Evolutionary conservation across 2,797 vertebrate species (phyloP).

Genomic region (Trachurus trachurus): DNA sequence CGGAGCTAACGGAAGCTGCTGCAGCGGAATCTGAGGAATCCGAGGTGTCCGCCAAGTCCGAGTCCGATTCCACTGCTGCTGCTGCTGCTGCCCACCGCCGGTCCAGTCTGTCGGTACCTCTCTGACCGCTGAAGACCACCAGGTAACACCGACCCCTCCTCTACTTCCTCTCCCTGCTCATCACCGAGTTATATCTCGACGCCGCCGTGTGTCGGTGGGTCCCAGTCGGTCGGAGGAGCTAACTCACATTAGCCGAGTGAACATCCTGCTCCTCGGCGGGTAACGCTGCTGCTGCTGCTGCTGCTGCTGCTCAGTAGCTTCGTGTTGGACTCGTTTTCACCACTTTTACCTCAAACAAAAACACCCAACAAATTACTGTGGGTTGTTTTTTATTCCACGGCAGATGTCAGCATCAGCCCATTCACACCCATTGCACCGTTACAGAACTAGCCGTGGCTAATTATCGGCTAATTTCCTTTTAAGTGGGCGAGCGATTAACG

Average conservation of each 20-base stretch:
- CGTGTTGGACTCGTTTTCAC: background rate
- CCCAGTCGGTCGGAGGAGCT: no score
- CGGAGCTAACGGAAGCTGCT: conserved; percentile 69
- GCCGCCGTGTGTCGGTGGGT: no score
- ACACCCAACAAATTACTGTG: rapidly evolving
- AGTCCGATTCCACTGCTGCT: no score
- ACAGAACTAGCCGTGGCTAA: conserved; percentile 17
- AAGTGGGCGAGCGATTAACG: background rate
- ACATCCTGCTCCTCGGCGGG: no score
- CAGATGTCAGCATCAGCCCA: background rate
- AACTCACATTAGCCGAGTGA: no score
- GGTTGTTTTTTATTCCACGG: no score
- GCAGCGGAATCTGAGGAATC: conserved; percentile 87
- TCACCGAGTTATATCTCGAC: background rate
- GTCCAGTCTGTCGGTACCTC: conserved; percentile 9
- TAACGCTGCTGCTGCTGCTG: no score
- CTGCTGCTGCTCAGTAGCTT: no score
- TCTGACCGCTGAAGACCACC: conserved; percentile 9
- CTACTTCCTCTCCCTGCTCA: background rate
- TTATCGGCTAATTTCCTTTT: conserved; percentile 29
- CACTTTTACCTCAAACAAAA: background rate
- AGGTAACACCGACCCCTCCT: conserved; percentile 51
- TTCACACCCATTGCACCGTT: conserved; percentile 31
- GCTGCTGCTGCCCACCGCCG: conserved; percentile 21
- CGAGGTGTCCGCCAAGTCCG: conserved; percentile 77